A percentile compares a stretch with the other conserved stretches of the same genome.
These are phyloP conservation scores for Ethmia dodecea DNA, from an alignment of 2,888 invertebrate species.

Conservation along the genomic window DNA sequence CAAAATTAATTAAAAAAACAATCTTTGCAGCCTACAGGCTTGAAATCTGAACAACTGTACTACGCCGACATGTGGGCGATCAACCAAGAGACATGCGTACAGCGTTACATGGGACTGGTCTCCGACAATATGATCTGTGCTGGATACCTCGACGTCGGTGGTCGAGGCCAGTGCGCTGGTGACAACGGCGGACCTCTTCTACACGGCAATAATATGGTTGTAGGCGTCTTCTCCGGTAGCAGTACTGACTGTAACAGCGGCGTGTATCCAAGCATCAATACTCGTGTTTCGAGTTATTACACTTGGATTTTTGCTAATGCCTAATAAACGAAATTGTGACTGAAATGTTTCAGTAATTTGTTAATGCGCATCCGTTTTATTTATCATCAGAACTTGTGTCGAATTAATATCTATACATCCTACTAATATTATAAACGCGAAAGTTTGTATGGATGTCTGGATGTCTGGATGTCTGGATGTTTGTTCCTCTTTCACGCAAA, in stretches of 20 bases:
- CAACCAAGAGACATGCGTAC: constrained; percentile 7
- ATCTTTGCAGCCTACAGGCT: not conserved
- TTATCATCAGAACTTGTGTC: no score
- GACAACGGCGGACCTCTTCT: constrained; percentile 44
- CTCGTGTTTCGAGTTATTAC: not conserved
- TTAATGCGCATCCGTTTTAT: no score
- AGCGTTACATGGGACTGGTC: constrained; percentile 22
- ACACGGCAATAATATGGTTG: constrained; percentile 33
- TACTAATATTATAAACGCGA: no score
- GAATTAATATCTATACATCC: no score
- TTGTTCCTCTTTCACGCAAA: no score
- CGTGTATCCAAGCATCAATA: not conserved
- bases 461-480: no score
- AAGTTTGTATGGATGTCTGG: no score
- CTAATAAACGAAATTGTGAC: not conserved
- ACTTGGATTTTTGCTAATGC: not conserved
- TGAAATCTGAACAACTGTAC: not conserved
- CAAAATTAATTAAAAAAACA: no score
- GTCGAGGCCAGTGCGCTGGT: constrained; percentile 42
- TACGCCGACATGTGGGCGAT: not conserved
- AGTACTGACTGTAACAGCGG: constrained; percentile 9
- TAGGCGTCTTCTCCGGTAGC: constrained; percentile 41
- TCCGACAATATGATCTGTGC: constrained; percentile 24
- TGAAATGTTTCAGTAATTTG: no score
- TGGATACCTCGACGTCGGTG: constrained; percentile 39